A percentile compares a stretch with the other conserved stretches of the same genome.
Evolutionary conservation across 2,888 invertebrate genomes (phyloP).

Genomic region (Amaurobius ferox): DNA sequence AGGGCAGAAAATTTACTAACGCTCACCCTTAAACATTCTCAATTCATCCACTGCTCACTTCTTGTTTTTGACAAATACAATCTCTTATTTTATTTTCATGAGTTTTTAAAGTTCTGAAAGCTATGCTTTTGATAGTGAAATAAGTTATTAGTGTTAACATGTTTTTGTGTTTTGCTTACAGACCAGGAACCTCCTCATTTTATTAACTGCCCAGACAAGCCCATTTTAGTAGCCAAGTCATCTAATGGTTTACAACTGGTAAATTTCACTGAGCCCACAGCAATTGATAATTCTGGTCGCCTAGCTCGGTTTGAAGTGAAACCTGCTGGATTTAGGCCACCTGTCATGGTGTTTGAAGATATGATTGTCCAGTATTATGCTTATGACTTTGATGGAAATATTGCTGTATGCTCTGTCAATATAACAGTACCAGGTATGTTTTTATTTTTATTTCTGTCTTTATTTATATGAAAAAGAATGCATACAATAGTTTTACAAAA

Average conservation of each 20-base stretch:
- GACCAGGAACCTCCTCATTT: slow-evolving; percentile 97
- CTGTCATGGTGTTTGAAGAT: slow-evolving; percentile 91
- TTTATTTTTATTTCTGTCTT: neutral
- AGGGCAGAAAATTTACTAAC: no score
- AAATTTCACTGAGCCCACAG: slow-evolving; percentile 94
- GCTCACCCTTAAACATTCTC: no score
- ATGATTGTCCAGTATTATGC: slow-evolving; percentile 96
- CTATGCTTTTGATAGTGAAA: no score
- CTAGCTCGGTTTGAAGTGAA: slow-evolving; percentile 94
- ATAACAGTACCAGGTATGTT: slow-evolving; percentile 89
- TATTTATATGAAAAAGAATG: no score
- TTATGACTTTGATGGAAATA: slow-evolving; percentile 97
- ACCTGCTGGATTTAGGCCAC: slow-evolving; percentile 92
- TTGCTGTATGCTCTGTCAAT: slow-evolving; percentile 96
- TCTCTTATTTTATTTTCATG: no score
- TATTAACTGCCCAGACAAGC: slow-evolving; percentile 96
- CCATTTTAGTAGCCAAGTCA: slow-evolving; percentile 92
- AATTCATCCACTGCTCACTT: no score
- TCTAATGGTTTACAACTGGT: slow-evolving; percentile 90
- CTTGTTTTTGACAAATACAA: no score
- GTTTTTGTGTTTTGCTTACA: slow-evolving; percentile 78
- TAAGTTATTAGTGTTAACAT: no score
- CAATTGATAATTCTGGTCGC: slow-evolving; percentile 95
- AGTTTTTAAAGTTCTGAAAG: no score
- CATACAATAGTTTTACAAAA: no score